These are phyloP conservation scores for Mythimna lalbum DNA, from an alignment of 2,888 invertebrate genomes.

Conservation along the genomic window DNA sequence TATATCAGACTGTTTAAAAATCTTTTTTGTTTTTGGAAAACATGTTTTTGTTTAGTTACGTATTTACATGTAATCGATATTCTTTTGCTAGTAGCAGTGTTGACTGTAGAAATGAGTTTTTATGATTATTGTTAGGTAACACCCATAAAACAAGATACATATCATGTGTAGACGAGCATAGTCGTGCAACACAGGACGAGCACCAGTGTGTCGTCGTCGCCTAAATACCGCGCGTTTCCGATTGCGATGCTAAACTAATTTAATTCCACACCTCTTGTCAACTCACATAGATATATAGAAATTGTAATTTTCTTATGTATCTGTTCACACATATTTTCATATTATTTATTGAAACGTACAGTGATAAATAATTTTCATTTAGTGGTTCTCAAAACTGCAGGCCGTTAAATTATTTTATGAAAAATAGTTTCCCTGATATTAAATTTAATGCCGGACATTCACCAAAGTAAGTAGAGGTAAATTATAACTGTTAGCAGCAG, in stretches of 20 bases:
- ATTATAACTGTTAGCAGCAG: background rate
- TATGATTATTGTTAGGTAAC: background rate
- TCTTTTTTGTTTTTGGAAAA: no score
- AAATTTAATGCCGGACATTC: constrained; percentile 1
- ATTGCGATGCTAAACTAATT: constrained; percentile 45
- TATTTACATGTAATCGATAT: background rate
- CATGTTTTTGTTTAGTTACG: no score
- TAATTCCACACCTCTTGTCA: constrained; percentile 38
- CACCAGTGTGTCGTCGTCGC: constrained; percentile 20
- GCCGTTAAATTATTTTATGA: constrained; percentile 6
- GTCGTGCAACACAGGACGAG: constrained; percentile 34
- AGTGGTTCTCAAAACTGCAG: background rate
- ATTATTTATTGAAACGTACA: background rate
- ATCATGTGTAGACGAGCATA: background rate
- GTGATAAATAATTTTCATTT: background rate
- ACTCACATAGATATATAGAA: background rate
- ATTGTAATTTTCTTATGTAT: background rate
- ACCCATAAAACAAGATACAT: background rate
- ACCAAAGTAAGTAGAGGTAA: background rate
- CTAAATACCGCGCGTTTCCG: constrained; percentile 49
- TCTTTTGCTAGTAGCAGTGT: background rate
- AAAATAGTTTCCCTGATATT: constrained; percentile 17
- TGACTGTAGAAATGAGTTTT: background rate
- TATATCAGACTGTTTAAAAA: no score
- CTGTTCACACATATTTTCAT: background rate